These are phyloP conservation scores for Vulpes vulpes DNA, from an alignment of 2,113 vertebrate species.

Conservation along the genomic window DNA sequence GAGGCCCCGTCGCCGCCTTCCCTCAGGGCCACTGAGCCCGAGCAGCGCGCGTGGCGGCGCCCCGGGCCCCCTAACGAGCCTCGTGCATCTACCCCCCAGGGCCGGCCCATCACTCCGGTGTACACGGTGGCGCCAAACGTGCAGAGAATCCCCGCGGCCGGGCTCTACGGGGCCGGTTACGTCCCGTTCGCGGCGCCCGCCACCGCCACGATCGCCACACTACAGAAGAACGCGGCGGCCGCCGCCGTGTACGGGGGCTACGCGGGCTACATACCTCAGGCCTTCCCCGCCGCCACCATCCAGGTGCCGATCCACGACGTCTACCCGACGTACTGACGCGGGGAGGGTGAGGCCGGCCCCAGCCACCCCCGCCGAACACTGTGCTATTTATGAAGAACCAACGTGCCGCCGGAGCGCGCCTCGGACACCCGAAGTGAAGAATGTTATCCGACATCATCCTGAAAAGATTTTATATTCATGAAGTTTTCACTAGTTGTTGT, in stretches of 20 bases:
- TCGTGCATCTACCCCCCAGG: conserved; percentile 84
- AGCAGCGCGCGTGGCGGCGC: no score
- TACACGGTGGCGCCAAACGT: conserved; percentile 96
- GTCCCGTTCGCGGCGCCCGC: conserved; percentile 93
- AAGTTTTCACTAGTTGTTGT: conserved; percentile 86
- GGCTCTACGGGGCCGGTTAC: conserved; percentile 95
- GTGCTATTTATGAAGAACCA: conserved; percentile 95
- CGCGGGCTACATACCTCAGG: conserved; percentile 94
- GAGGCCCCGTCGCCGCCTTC: no score
- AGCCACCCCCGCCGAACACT: conserved; percentile 90
- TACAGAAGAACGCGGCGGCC: conserved; percentile 94
- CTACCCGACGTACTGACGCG: conserved; percentile 95
- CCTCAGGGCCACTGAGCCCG: no score
- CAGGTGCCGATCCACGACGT: conserved; percentile 97
- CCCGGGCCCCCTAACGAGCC: no score
- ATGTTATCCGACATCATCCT: conserved; percentile 75
- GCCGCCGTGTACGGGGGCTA: conserved; percentile 93
- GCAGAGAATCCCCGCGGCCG: conserved; percentile 92
- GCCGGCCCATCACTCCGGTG: conserved; percentile 96
- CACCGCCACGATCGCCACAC: conserved; percentile 93
- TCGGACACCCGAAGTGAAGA: conserved; percentile 83
- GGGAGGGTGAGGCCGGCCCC: not conserved
- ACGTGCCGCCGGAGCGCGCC: conserved; percentile 67
- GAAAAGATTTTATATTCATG: conserved; percentile 90
- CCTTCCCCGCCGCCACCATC: conserved; percentile 93